These are phyloP conservation scores for Emmelina monodactyla DNA, from an alignment of 2,888 invertebrate species.

Conservation along the genomic window DNA sequence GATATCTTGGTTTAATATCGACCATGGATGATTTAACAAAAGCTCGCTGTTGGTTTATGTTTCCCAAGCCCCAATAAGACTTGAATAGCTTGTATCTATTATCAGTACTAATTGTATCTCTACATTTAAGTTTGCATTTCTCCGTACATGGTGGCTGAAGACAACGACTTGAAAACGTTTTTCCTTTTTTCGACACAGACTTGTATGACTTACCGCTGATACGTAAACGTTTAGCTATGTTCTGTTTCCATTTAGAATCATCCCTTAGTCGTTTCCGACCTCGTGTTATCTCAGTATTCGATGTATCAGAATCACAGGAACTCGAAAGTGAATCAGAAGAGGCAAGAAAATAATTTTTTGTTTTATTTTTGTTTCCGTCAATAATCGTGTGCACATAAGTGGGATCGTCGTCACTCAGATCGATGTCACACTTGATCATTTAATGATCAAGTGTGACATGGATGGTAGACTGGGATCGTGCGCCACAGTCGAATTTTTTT, in stretches of 20 bases:
- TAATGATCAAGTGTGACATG: too few species aligned
- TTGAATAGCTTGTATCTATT: background rate
- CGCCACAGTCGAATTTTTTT: too few species aligned
- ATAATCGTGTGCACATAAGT: background rate
- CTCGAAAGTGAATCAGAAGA: background rate
- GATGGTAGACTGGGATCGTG: too few species aligned
- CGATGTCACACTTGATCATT: too few species aligned
- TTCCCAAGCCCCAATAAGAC: background rate
- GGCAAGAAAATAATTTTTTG: background rate
- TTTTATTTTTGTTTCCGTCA: background rate
- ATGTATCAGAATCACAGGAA: background rate
- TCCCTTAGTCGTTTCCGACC: slow-evolving; percentile 9
- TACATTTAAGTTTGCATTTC: background rate
- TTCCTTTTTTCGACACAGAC: background rate
- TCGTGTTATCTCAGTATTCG: background rate
- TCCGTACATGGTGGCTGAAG: background rate
- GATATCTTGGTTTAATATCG: slow-evolving; percentile 10
- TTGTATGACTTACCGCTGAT: background rate
- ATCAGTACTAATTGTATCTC: background rate
- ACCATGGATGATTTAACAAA: slow-evolving; percentile 7
- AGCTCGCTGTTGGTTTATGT: background rate
- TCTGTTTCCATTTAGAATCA: slow-evolving; percentile 10
- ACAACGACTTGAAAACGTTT: background rate
- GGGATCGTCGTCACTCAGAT: slow-evolving; percentile 8
- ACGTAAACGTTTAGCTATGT: background rate